phyloP scores from a whole-genome alignment of 2,888 invertebrate genomes.

The Trachelus stipa region DNA sequence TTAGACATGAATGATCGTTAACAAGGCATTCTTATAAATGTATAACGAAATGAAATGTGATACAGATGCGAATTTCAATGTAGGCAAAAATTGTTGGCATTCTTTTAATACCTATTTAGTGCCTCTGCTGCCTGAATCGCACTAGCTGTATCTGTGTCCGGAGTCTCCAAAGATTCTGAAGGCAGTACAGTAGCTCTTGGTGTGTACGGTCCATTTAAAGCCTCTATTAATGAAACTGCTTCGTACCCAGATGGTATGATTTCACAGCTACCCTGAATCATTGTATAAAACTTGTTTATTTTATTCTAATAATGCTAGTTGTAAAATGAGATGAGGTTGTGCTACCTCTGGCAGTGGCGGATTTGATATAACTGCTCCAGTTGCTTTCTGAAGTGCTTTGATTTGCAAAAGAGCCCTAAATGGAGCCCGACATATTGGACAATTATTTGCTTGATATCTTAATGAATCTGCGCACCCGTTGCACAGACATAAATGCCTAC shows the following conservation, averaged over 20 bases:
- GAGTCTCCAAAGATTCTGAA: constrained; percentile 69
- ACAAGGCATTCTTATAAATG: background rate
- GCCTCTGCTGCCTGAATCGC: constrained; percentile 77
- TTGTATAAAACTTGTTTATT: constrained; percentile 1
- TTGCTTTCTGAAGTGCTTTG: constrained; percentile 86
- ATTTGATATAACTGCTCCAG: constrained; percentile 68
- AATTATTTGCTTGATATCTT: constrained; percentile 97
- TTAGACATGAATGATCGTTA: constrained; percentile 11
- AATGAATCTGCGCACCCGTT: constrained; percentile 97
- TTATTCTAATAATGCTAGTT: background rate
- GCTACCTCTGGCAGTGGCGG: constrained; percentile 75
- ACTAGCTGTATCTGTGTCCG: constrained; percentile 74
- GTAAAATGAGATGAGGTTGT: constrained; percentile 13
- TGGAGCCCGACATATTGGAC: constrained; percentile 98
- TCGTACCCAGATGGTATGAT: constrained; percentile 94
- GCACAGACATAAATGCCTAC: constrained; percentile 96
- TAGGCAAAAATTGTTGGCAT: background rate
- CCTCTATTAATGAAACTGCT: constrained; percentile 94
- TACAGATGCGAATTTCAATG: background rate
- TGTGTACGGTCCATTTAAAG: constrained; percentile 89
- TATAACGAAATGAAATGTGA: constrained; percentile 1
- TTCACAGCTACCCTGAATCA: constrained; percentile 76
- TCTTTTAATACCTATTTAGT: constrained; percentile 69
- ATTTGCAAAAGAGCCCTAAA: constrained; percentile 97
- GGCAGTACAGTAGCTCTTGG: constrained; percentile 67